Evolutionary conservation across 2,113 vertebrate genomes (phyloP).

Genomic region (Callipepla californica): DNA sequence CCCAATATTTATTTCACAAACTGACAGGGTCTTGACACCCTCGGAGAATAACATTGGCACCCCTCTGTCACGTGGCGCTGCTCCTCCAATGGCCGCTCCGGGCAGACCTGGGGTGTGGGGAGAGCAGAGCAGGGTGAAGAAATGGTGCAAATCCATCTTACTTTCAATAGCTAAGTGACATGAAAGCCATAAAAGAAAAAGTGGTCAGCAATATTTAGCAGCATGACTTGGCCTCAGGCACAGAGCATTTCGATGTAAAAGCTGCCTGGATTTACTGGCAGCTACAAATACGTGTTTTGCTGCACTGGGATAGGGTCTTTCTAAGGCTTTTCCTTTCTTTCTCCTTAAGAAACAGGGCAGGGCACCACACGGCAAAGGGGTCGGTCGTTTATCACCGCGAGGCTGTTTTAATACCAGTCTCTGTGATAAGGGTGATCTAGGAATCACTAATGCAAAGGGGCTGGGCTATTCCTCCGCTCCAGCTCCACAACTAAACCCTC

Average conservation of each 20-base stretch:
- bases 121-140: slow-evolving; percentile 93
- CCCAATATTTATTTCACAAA: slow-evolving; percentile 98
- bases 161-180: slow-evolving; percentile 99
- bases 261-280: slow-evolving; percentile 80
- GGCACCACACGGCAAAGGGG: neutral
- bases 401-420: slow-evolving; percentile 3
- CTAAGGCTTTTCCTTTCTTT: slow-evolving; percentile 42
- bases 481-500: neutral
- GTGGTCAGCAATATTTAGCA: slow-evolving; percentile 92
- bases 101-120: slow-evolving; percentile 94
- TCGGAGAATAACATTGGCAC: slow-evolving; percentile 99
- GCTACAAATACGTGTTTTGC: slow-evolving; percentile 79
- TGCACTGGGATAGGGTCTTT: slow-evolving; percentile 72
- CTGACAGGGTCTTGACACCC: slow-evolving; percentile 99
- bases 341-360: slow-evolving; percentile 8
- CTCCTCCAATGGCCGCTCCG: slow-evolving; percentile 96
- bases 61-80: slow-evolving; percentile 96
- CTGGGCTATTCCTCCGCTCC: neutral
- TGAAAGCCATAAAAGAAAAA: slow-evolving; percentile 96
- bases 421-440: slow-evolving; percentile 52
- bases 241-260: slow-evolving; percentile 79
- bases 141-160: slow-evolving; percentile 99
- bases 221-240: slow-evolving; percentile 84
- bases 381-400: slow-evolving; percentile 1
- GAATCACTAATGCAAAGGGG: neutral